Conservation (phyloP, 2,113 vertebrate species). For the Romanogobio albipinnatus region DNA sequence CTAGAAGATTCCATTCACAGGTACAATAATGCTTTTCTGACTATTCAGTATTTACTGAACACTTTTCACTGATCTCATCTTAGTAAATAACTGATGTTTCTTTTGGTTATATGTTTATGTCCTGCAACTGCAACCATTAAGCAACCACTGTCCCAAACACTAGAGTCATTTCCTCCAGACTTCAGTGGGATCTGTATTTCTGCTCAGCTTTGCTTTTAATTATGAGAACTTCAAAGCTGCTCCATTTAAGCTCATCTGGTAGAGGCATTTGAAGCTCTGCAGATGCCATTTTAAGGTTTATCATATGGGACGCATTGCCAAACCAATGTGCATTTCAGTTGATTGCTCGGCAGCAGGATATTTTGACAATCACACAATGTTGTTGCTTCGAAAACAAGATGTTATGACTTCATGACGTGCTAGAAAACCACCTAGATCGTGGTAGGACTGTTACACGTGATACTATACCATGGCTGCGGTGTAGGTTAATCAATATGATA, state of each 20-base stretch:
- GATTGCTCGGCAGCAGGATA: not conserved
- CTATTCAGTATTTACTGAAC: not conserved
- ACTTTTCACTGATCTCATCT: not conserved
- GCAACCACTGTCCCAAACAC: constrained; percentile 34
- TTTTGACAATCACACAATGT: not conserved
- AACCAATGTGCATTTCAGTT: constrained; percentile 12
- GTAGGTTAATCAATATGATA: not conserved
- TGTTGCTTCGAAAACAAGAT: not conserved
- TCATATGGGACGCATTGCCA: constrained; percentile 22
- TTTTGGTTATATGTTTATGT: constrained; percentile 10
- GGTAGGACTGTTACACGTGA: not conserved
- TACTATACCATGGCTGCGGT: not conserved
- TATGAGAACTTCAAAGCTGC: constrained; percentile 50
- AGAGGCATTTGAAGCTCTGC: constrained; percentile 32
- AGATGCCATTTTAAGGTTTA: constrained; percentile 45
- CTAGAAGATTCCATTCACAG: constrained; percentile 90
- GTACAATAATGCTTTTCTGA: constrained; percentile 66
- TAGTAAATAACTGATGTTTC: not conserved
- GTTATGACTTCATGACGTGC: not conserved
- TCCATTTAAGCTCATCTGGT: constrained; percentile 38
- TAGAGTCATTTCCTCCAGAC: constrained; percentile 39
- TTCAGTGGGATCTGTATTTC: constrained; percentile 36
- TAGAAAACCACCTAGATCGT: not conserved
- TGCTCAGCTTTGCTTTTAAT: constrained; percentile 50
- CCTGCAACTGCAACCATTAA: constrained; percentile 32